phyloP scores from a whole-genome alignment of 2,888 invertebrate species.

The Uropetala carovei region DNA sequence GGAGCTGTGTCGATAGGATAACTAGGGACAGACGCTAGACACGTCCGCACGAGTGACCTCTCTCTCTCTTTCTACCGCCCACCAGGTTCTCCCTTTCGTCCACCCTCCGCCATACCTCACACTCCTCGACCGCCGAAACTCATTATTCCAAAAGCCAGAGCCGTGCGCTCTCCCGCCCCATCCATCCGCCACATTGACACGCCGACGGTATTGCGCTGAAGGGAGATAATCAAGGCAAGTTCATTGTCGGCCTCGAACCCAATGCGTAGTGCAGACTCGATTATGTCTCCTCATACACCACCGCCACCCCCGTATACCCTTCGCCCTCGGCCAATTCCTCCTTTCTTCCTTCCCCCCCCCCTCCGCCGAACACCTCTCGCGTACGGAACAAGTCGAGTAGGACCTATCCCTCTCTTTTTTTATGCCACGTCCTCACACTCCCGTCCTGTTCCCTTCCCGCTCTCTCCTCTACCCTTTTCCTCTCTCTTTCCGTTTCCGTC shows the following conservation, averaged over 20 bases:
- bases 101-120: background rate
- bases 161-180: background rate
- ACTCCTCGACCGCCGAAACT: background rate
- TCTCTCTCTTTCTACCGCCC: background rate
- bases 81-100: background rate
- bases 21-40: slow-evolving; percentile 24
- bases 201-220: slow-evolving; percentile 8
- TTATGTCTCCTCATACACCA: background rate
- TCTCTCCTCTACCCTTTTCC: background rate
- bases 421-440: background rate
- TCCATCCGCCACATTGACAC: background rate
- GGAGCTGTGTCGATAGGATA: too few relatives aligned
- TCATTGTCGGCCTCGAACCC: slow-evolving; percentile 53
- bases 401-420: background rate
- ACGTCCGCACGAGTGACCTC: slow-evolving; percentile 35
- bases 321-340: background rate
- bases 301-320: background rate
- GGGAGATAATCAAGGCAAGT: slow-evolving; percentile 53
- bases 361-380: background rate
- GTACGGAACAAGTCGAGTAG: background rate
- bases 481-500: background rate
- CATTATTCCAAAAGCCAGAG: background rate
- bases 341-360: background rate
- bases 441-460: background rate
- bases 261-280: background rate